A percentile compares a stretch with the other conserved stretches of the same genome.
Evolutionary conservation across 2,797 vertebrate species (phyloP).

Genomic region (Lutjanus campechanus): DNA sequence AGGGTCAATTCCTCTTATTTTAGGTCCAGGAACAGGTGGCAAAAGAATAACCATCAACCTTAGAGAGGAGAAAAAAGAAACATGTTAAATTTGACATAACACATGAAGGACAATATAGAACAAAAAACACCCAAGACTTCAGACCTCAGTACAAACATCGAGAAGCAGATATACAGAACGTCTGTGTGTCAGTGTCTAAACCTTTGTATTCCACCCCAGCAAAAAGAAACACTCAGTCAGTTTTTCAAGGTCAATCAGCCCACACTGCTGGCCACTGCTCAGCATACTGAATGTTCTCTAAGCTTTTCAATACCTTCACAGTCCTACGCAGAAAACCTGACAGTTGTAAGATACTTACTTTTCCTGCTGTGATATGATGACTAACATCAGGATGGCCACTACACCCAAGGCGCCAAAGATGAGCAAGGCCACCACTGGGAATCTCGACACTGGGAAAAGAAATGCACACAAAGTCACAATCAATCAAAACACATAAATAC

Average conservation of each 20-base stretch:
- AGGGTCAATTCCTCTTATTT: slow-evolving; percentile 95
- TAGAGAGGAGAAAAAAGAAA: slow-evolving; percentile 34
- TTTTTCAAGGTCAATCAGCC: neutral
- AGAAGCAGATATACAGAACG: neutral
- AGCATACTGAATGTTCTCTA: neutral
- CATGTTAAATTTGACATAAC: neutral
- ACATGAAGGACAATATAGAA: neutral
- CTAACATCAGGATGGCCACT: slow-evolving; percentile 85
- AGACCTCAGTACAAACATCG: neutral
- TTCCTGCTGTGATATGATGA: slow-evolving; percentile 91
- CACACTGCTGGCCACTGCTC: neutral
- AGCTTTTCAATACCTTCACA: neutral
- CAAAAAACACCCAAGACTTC: neutral
- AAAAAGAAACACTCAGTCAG: neutral
- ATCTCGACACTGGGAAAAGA: slow-evolving; percentile 85
- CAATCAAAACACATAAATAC: neutral
- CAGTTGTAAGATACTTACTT: slow-evolving; percentile 84
- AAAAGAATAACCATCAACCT: slow-evolving; percentile 96
- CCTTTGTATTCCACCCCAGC: neutral
- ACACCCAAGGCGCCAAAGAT: slow-evolving; percentile 88
- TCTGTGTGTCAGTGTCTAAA: neutral
- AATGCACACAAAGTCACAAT: slow-evolving; percentile 7
- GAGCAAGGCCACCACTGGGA: slow-evolving; percentile 88
- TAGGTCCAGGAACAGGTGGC: slow-evolving; percentile 96
- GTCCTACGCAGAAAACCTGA: neutral